Conservation (phyloP, 1,140 invertebrate genomes). For the Calephelis virginiensis region DNA sequence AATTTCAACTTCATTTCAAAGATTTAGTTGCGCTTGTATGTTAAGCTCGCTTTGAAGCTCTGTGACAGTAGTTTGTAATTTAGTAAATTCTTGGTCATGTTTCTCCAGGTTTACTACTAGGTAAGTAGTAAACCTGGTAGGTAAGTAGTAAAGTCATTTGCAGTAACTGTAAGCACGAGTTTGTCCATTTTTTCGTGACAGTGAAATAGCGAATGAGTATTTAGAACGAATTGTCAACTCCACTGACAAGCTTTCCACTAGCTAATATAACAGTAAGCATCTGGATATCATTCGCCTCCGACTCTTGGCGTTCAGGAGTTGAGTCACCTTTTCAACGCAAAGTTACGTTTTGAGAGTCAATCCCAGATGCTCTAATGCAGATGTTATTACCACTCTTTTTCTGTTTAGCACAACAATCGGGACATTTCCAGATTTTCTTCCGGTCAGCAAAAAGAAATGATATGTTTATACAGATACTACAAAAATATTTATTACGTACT, state of each 20-base stretch:
- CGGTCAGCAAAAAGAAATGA: conserved; percentile 4
- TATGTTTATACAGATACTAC: conserved; percentile 16
- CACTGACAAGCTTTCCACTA: background rate
- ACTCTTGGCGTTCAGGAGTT: background rate
- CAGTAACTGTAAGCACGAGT: background rate
- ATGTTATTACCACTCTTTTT: conserved; percentile 25
- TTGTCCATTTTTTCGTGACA: background rate
- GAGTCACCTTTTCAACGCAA: conserved; percentile 17
- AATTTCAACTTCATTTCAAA: conserved; percentile 26
- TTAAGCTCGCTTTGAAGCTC: conserved; percentile 6
- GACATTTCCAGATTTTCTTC: conserved; percentile 19
- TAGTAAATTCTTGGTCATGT: background rate
- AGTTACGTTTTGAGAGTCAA: conserved; percentile 13
- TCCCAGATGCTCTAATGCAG: conserved; percentile 7
- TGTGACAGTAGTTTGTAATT: background rate
- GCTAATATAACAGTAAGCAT: background rate
- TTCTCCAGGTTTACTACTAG: background rate
- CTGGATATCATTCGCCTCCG: background rate
- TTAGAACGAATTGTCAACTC: background rate
- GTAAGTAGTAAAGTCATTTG: too few relatives aligned
- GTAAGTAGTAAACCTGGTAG: too few relatives aligned
- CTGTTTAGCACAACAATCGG: conserved; percentile 19
- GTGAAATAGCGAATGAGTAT: background rate
- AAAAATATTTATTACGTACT: conserved; percentile 19
- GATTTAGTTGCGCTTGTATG: conserved; percentile 12